Conservation (phyloP, 2,113 vertebrate species). For the Mesembrinibis cayennensis region DNA sequence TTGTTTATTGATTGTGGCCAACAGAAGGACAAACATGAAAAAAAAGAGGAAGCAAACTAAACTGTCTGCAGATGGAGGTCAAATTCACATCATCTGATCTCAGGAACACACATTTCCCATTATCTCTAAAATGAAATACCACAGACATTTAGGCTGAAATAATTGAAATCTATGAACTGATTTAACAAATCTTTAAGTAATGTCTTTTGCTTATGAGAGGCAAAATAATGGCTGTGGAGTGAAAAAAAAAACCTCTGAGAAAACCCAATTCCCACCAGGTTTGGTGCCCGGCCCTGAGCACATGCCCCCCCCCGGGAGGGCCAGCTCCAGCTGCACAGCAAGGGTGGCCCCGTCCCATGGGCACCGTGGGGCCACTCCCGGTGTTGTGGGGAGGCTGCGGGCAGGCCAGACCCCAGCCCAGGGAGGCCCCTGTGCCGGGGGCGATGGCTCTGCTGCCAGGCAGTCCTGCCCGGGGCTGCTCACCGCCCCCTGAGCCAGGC, state of each 20-base stretch:
- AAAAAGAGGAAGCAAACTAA: neutral
- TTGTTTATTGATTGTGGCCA: neutral
- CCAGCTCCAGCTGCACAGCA: neutral
- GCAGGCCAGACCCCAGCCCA: neutral
- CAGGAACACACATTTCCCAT: neutral
- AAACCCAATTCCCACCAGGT: neutral
- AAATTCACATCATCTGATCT: neutral
- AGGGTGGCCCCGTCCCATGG: fast-evolving
- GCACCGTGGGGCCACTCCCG: no score
- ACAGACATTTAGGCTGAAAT: neutral
- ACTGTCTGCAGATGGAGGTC: neutral
- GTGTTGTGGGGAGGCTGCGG: no score
- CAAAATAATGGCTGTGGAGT: neutral
- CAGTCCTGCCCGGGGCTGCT: neutral
- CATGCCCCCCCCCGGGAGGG: fast-evolving
- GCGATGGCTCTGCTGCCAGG: fast-evolving
- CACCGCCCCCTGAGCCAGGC: no score
- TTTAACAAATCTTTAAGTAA: neutral
- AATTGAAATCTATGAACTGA: neutral
- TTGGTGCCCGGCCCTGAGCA: neutral
- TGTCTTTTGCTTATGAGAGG: neutral
- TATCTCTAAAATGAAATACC: neutral
- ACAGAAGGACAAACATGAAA: neutral
- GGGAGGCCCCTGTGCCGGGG: neutral
- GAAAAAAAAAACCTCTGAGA: neutral